Evolutionary conservation across 2,888 invertebrate genomes (phyloP).

Genomic region (Tetanocera ferruginea): DNA sequence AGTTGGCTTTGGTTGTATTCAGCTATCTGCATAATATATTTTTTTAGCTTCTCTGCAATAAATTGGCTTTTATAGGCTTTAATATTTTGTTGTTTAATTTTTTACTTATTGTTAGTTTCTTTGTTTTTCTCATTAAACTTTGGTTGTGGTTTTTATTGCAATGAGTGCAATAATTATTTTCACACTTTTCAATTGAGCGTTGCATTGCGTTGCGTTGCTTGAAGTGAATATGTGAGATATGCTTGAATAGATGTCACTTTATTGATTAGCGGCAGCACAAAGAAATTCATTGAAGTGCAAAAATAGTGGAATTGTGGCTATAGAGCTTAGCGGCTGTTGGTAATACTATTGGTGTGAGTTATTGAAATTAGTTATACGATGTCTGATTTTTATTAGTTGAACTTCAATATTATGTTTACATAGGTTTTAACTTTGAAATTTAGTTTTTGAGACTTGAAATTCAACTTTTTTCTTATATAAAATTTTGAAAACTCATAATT

Average conservation of each 20-base stretch:
- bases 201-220: too few species aligned
- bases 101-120: not conserved
- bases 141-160: not conserved
- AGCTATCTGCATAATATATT: not conserved
- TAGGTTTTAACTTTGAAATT: too few species aligned
- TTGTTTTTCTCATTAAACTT: not conserved
- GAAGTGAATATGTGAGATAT: not conserved
- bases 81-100: not conserved
- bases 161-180: conserved; percentile 5
- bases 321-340: too few species aligned
- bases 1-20: not conserved
- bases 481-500: too few species aligned
- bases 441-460: too few species aligned
- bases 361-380: too few species aligned
- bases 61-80: not conserved
- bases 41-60: too few species aligned
- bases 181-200: conserved; percentile 18
- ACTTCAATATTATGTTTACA: too few species aligned
- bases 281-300: not conserved
- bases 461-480: too few species aligned
- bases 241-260: too few species aligned
- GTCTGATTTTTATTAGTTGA: too few species aligned
- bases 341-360: too few species aligned
- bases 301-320: not conserved
- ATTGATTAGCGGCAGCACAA: not conserved